Percentiles rank a stretch among this genome's conserved stretches.
These are phyloP conservation scores for Pogonognathellus flavescens DNA, from an alignment of 1,140 invertebrate genomes.

Conservation along the genomic window DNA sequence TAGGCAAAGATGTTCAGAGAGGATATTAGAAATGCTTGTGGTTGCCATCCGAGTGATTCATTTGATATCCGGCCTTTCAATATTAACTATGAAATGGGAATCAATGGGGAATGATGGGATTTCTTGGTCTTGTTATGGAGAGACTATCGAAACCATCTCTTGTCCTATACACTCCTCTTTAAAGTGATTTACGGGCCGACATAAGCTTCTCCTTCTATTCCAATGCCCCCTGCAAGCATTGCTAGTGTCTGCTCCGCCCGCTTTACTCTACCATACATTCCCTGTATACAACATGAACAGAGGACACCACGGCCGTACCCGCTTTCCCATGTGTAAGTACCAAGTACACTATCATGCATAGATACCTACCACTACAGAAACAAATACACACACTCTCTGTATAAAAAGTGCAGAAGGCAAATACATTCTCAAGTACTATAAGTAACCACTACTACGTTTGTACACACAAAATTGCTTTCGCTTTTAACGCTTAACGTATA, in stretches of 20 bases:
- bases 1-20: slow-evolving; percentile 6
- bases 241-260: neutral
- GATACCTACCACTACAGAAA: neutral
- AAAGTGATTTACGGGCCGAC: slow-evolving; percentile 48
- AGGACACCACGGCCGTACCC: neutral
- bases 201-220: slow-evolving; percentile 47
- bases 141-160: slow-evolving; percentile 43
- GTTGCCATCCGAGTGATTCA: slow-evolving; percentile 53
- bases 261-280: neutral
- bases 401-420: too few relatives aligned
- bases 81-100: slow-evolving; percentile 49
- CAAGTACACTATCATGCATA: too few relatives aligned
- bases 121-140: slow-evolving; percentile 45
- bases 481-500: neutral
- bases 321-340: neutral
- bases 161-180: slow-evolving; percentile 51
- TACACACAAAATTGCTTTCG: neutral
- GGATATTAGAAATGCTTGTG: slow-evolving; percentile 55
- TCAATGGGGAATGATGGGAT: slow-evolving; percentile 54
- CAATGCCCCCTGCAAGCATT: slow-evolving; percentile 4
- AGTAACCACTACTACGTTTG: neutral
- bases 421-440: too few relatives aligned
- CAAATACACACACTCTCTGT: neutral
- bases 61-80: slow-evolving; percentile 54
- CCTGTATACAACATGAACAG: neutral